Base-by-base conservation (phyloP, 2,113 vertebrate genomes). In the Psophia crepitans region DNA sequence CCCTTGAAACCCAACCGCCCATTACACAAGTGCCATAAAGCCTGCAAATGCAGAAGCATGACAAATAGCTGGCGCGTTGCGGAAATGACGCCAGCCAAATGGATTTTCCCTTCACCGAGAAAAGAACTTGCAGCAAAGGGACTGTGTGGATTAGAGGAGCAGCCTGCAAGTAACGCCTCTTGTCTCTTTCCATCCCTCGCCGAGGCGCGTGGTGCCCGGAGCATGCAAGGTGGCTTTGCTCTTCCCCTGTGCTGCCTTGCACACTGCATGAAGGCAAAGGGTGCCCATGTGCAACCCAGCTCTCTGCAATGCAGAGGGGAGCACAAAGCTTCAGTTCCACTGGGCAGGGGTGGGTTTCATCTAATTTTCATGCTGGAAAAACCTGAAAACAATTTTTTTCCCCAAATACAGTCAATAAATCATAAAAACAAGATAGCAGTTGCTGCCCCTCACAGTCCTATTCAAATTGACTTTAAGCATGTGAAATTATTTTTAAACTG, bases 141-240 rank as follows among this genome's bases (percentile, higher is more conserved):
- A 54, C 76, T 54, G 24, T 63, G 86, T 63, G 48, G 32, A 11
- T 56, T 39, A 76, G 37, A 53, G 48, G 32, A 68, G 9, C 30
- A 61, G 56, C 33, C 39, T 53, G 80, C 58, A 61, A 46, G 37
- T 12, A 32, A 68, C 4, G 11, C 14, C 24, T 43, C 23, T 84
- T 44, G 77, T 21, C 30, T 63, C 11, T 35, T 61, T 27, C 35
- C 64, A 28, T 28, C 35, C n/a, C 60, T 69, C 3, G 0, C 23
- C 0, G 7, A 61, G 26, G 20, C 28, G 24, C 11, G 1, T 1
- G 2, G 53, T 26, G 41, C 24, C 1, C 1, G 35, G 33, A 41
- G 41, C 28, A 11, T n/a, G 24, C 8, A n/a, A 35, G 22, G 15
- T 22, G n/a, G 9, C 30, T 48, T 56, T 66, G 19, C 3, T 6